Evolutionary conservation across 92 coral and sea anemone genomes (phyloP).

Genomic region (Micromussa lordhowensis): DNA sequence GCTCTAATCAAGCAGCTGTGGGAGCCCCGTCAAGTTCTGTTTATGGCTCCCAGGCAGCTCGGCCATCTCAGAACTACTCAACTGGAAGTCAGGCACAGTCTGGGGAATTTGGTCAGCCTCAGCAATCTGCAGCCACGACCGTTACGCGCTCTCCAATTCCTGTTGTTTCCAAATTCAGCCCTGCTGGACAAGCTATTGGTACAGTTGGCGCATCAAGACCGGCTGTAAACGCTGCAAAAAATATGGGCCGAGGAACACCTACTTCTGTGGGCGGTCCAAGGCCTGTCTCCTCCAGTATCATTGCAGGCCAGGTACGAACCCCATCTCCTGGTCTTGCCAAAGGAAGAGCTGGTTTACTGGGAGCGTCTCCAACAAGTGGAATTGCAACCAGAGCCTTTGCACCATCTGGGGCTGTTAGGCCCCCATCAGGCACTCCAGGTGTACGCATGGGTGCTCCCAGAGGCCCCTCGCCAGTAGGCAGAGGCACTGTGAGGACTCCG

Average conservation of each 20-base stretch:
- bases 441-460: conserved; percentile 37
- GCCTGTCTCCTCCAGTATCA: background rate
- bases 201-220: conserved; percentile 36
- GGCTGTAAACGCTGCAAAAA: conserved; percentile 10
- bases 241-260: conserved; percentile 8
- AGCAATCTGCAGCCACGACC: conserved; percentile 2
- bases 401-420: conserved; percentile 39
- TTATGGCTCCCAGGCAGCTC: conserved; percentile 18
- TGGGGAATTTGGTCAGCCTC: conserved; percentile 17
- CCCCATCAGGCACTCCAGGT: conserved; percentile 31
- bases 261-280: conserved; percentile 28
- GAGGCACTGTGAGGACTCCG: conserved; percentile 40
- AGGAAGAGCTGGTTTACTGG: conserved; percentile 29
- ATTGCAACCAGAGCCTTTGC: conserved; percentile 34
- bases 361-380: conserved; percentile 17
- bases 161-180: conserved; percentile 26
- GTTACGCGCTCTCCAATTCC: background rate
- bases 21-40: conserved; percentile 38
- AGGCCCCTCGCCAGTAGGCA: conserved; percentile 40
- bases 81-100: background rate
- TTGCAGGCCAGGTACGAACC: conserved; percentile 25
- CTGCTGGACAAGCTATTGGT: conserved; percentile 32
- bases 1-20: conserved; percentile 23
- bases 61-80: conserved; percentile 20
- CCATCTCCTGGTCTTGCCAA: background rate